Evolutionary conservation across 1,140 invertebrate species (phyloP).

Genomic region (Mycetomoellerius zeteki): DNA sequence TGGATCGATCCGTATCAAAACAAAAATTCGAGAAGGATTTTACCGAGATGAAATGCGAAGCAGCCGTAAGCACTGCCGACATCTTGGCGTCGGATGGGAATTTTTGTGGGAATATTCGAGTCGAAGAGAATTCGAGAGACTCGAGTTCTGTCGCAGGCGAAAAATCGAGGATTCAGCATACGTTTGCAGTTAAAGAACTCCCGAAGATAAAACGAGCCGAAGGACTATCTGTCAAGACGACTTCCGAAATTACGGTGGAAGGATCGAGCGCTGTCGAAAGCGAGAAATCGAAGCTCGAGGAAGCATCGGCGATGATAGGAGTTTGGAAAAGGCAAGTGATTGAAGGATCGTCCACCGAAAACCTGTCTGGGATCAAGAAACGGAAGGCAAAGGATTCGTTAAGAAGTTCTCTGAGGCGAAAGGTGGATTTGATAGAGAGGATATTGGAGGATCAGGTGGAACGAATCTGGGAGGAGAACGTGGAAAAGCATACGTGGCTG

Average conservation of each 20-base stretch:
- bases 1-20: constrained; percentile 18
- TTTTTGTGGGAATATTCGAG: background rate
- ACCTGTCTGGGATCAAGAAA: constrained; percentile 27
- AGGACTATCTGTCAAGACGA: background rate
- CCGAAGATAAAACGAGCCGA: background rate
- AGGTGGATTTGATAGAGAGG: constrained; percentile 77
- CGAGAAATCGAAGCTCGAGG: background rate
- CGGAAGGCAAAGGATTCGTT: constrained; percentile 64
- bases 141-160: background rate
- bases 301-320: background rate
- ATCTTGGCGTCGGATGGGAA: background rate
- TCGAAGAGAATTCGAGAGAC: background rate
- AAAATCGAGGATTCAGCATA: background rate
- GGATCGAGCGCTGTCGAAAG: constrained; percentile 48
- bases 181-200: background rate
- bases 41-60: background rate
- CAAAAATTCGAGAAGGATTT: background rate
- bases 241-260: background rate
- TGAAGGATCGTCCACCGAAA: constrained; percentile 44
- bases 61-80: too few species aligned
- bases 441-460: constrained; percentile 77
- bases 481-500: constrained; percentile 79
- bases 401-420: constrained; percentile 71
- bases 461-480: constrained; percentile 72
- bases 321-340: background rate